phyloP scores from a whole-genome alignment of 1,140 invertebrate species.

The Drosophila bifasciata region DNA sequence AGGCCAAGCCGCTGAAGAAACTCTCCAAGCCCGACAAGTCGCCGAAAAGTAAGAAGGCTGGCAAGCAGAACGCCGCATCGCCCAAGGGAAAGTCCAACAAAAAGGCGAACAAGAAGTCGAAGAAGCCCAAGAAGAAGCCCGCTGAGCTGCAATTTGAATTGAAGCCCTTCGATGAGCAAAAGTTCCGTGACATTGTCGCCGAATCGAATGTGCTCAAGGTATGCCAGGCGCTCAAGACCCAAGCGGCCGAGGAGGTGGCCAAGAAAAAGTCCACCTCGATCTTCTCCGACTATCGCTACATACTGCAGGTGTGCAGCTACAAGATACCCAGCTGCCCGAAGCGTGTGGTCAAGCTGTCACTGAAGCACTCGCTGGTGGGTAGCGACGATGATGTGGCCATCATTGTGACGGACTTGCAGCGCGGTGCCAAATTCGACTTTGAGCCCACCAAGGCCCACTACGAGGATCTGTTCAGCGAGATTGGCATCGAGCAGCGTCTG shows the following conservation, averaged over 20 bases:
- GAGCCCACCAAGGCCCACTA: slow-evolving; percentile 87
- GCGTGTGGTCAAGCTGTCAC: slow-evolving; percentile 71
- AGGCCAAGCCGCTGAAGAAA: slow-evolving; percentile 16
- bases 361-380: slow-evolving; percentile 85
- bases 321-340: slow-evolving; percentile 78
- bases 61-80: slow-evolving; percentile 6
- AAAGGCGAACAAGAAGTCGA: slow-evolving; percentile 10
- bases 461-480: slow-evolving; percentile 85
- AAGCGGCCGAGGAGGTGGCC: slow-evolving; percentile 61
- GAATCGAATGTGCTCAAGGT: slow-evolving; percentile 63
- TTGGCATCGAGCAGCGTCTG: slow-evolving; percentile 83
- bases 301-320: slow-evolving; percentile 68
- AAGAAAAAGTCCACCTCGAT: slow-evolving; percentile 63
- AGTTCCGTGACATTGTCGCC: slow-evolving; percentile 63
- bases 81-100: slow-evolving; percentile 17
- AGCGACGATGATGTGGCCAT: slow-evolving; percentile 85
- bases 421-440: slow-evolving; percentile 85
- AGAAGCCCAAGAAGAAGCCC: slow-evolving; percentile 12
- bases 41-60: slow-evolving; percentile 21
- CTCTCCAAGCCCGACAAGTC: slow-evolving; percentile 33
- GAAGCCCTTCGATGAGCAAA: slow-evolving; percentile 67
- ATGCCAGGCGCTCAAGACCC: slow-evolving; percentile 59
- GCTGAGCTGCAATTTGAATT: slow-evolving; percentile 49
- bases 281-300: slow-evolving; percentile 73
- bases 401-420: slow-evolving; percentile 85